These are phyloP conservation scores for Serinus canaria DNA, from an alignment of 2,113 vertebrate species.

Conservation along the genomic window DNA sequence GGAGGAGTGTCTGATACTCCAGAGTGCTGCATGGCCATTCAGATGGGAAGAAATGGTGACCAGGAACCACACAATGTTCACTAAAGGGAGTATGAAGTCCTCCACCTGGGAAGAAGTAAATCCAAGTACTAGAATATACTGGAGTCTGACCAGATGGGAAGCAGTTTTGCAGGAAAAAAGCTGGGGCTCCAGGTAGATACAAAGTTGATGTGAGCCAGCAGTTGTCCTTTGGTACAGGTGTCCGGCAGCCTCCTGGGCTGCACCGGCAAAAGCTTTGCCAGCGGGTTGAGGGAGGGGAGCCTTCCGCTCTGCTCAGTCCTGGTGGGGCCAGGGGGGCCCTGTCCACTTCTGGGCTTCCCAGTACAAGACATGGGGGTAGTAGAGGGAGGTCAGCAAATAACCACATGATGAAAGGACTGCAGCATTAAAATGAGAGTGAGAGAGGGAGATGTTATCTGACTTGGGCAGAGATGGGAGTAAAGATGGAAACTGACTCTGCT, in stretches of 20 bases:
- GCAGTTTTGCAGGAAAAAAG: background rate
- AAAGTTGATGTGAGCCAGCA: background rate
- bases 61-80: background rate
- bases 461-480: background rate
- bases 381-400: background rate
- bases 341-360: background rate
- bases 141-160: background rate
- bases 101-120: background rate
- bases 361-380: background rate
- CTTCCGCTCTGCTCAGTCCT: background rate
- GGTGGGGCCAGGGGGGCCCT: fast-evolving
- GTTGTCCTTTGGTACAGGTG: background rate
- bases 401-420: background rate
- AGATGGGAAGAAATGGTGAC: background rate
- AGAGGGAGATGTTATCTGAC: background rate
- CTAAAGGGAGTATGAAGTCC: background rate
- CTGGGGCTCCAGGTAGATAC: background rate
- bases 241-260: background rate
- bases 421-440: background rate
- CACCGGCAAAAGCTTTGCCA: background rate
- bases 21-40: background rate
- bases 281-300: background rate
- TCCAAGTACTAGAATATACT: background rate
- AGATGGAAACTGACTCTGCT: background rate
- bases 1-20: background rate